Base-by-base conservation (phyloP, 2,888 invertebrate genomes). In the Apodemia hepburni region DNA sequence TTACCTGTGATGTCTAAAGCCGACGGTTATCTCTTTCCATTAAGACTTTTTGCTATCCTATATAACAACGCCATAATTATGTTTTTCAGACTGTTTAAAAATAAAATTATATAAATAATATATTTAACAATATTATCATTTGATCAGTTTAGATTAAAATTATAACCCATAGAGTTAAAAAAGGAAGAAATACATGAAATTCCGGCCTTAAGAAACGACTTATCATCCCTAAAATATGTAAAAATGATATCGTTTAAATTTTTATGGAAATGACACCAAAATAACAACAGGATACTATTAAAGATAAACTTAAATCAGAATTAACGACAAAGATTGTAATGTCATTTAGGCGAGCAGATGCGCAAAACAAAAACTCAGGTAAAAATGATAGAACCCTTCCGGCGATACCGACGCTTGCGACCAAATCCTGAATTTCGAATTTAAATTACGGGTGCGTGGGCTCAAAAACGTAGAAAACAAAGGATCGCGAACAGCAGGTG, bases 401-500 rank as follows among this genome's bases (percentile, higher is more conserved):
- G 88, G 88, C 87, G 89, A 89, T 91, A 77, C 77, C 82, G 82
- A 76, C 81, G 87, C 87, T 88, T 87, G 85, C 85, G 78, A 83
- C 85, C 79, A 82, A 90, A 90, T 89, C 86, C 83, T 81, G 80
- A 81, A 77, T 81, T 82, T 85, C 78, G 80, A 85, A 84, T 86
- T 81, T 85, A 88, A 89, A 88, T 89, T 85, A 87, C 83, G 87
- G 87, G 85, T 81, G 86, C 82, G 68, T 68, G 76, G 73, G 65
- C 69, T 70, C 68, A 80, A 82, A 84, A 87, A 84, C 77, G 80
- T 78, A 77, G 78, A 85, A 89, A 86, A 89, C 86, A 87, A 88
- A 86, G 87, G 82, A 75, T 85, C 81, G 87, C 87, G 77, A 86
- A 81, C 84, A 87, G 86, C 91, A 90, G 90, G 90, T 90, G 90